phyloP scores from a whole-genome alignment of 2,113 vertebrate species.

The human region DNA sequence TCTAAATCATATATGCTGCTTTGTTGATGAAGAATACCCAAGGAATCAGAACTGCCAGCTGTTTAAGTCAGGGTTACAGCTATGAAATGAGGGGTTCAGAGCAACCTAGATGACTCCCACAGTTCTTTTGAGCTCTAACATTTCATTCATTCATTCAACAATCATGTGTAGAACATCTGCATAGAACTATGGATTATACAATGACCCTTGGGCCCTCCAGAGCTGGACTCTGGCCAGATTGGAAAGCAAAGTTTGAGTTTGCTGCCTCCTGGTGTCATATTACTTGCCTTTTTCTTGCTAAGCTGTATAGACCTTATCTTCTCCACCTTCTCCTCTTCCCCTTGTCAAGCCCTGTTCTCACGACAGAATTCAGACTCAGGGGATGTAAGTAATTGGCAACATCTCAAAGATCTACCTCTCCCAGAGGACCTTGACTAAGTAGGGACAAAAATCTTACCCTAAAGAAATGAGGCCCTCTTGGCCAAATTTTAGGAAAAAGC shows the following conservation, averaged over 20 bases:
- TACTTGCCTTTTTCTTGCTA: not conserved
- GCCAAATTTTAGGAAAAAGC: not conserved
- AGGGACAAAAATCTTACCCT: not conserved
- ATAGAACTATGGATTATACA: rapidly evolving
- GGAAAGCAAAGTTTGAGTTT: not conserved
- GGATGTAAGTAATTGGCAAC: not conserved
- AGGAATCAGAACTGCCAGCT: not conserved
- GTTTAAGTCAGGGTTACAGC: not conserved
- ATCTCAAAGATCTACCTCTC: not conserved
- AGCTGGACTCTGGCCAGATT: not conserved
- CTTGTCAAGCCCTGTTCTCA: not conserved
- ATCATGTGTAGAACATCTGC: not conserved
- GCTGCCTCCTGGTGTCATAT: not conserved
- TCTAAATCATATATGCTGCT: not conserved
- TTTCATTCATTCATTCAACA: not conserved
- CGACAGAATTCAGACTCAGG: not conserved
- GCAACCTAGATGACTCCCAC: not conserved
- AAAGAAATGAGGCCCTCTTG: not conserved
- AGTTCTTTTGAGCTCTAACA: not conserved
- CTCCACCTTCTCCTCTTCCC: not conserved
- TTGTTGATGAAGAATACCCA: not conserved
- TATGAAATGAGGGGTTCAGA: not conserved
- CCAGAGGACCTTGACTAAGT: not conserved
- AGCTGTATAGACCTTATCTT: not conserved
- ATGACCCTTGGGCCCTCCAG: not conserved